Percentiles rank a stretch among this genome's conserved stretches.
phyloP scores from a whole-genome alignment of 2,113 vertebrate genomes.

The Cololabis saira region DNA sequence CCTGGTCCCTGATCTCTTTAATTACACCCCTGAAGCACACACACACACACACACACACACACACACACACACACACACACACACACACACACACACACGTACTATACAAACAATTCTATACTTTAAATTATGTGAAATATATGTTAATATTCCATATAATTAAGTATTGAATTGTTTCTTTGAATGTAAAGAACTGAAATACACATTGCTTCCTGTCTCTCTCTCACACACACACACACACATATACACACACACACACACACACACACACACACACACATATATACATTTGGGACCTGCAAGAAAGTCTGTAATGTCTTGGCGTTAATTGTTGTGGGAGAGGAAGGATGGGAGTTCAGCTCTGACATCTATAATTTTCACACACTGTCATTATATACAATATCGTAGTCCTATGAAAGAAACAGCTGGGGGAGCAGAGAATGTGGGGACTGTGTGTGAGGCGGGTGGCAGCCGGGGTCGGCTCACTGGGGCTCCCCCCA shows the following conservation, averaged over 20 bases:
- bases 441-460: slow-evolving; percentile 2
- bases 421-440: slow-evolving; percentile 32
- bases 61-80: not conserved
- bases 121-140: not conserved
- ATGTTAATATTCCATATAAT: not conserved
- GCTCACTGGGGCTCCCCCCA: slow-evolving; percentile 41
- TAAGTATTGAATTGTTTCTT: not conserved
- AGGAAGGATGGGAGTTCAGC: slow-evolving; percentile 36
- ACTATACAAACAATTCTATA: too few relatives aligned
- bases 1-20: slow-evolving; percentile 46
- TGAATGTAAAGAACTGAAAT: too few relatives aligned
- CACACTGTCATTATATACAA: slow-evolving; percentile 40
- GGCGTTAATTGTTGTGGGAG: slow-evolving; percentile 43
- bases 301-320: slow-evolving; percentile 20
- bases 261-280: slow-evolving; percentile 40
- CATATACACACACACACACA: slow-evolving; percentile 14
- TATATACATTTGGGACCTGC: slow-evolving; percentile 29
- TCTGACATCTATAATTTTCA: slow-evolving; percentile 40
- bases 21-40: slow-evolving; percentile 43
- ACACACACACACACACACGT: not conserved
- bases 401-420: slow-evolving; percentile 13
- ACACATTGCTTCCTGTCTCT: too few relatives aligned
- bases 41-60: not conserved
- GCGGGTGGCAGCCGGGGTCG: slow-evolving; percentile 1
- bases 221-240: not conserved